Percentiles rank a stretch among this genome's conserved stretches.
Conservation (phyloP, 2,797 vertebrate species). For the Amphiprion clarkii region DNA sequence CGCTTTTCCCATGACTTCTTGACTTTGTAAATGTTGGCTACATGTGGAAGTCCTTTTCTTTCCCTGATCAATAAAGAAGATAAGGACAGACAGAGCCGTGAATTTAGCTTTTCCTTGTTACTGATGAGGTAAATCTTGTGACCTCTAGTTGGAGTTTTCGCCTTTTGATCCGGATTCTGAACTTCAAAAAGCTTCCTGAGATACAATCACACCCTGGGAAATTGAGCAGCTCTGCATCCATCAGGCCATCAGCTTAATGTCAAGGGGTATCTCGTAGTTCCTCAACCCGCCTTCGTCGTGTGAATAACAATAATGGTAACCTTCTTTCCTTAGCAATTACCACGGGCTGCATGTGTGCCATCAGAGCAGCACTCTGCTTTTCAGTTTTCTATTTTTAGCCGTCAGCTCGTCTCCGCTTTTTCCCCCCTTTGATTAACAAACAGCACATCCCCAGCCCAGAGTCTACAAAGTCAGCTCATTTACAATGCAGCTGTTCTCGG, state of each 20-base stretch:
- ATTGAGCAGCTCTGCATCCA: slow-evolving; percentile 34
- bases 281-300: slow-evolving; percentile 38
- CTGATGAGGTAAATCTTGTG: slow-evolving; percentile 54
- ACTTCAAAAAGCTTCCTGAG: slow-evolving; percentile 52
- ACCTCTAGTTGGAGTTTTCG: slow-evolving; percentile 52
- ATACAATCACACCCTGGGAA: slow-evolving; percentile 47
- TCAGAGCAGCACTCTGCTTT: slow-evolving; percentile 35
- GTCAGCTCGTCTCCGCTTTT: slow-evolving; percentile 7
- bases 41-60: slow-evolving; percentile 28
- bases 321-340: slow-evolving; percentile 60
- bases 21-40: slow-evolving; percentile 40
- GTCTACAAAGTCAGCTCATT: slow-evolving; percentile 69
- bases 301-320: slow-evolving; percentile 65
- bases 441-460: slow-evolving; percentile 42
- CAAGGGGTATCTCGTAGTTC: slow-evolving; percentile 34
- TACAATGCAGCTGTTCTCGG: slow-evolving; percentile 58
- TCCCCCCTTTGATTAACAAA: slow-evolving; percentile 72
- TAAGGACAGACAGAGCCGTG: slow-evolving; percentile 37
- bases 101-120: slow-evolving; percentile 49
- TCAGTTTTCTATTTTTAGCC: slow-evolving; percentile 66
- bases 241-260: slow-evolving; percentile 61
- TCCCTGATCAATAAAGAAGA: slow-evolving; percentile 53
- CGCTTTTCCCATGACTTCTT: slow-evolving; percentile 77
- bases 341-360: slow-evolving; percentile 35
- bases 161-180: slow-evolving; percentile 58